Evolutionary conservation across 1,140 invertebrate genomes (phyloP), one percentile per base, ranked within the genome.

Genomic region (Cecropterus lyciades): DNA sequence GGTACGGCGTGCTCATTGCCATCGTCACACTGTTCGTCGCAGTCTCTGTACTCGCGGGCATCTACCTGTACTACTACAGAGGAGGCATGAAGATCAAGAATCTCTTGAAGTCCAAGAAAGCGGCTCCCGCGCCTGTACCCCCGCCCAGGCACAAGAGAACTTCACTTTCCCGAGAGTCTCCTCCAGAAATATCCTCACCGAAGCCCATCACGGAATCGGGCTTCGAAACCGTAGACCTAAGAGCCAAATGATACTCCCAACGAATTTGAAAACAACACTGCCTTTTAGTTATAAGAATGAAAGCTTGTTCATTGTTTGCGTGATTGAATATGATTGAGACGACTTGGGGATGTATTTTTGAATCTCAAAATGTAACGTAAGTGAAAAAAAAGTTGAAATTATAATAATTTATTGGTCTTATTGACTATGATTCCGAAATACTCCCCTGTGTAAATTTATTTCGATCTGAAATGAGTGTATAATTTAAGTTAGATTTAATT

Each of bases 21-120:
- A 64, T 85, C 11, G 65, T 88, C 45, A 82, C 85, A 13, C 73
- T 92, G 46, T 82, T 89, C 73, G 66, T 88, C 45, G 83, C 87
- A 1, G 52, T 93, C 45, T 78, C 76, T 3, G 70, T 83, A 14
- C 74, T 92, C 20, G 81, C 88, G 5, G 84, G 80, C 7, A 73
- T 92, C 24, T 93, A 93, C 79, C 75, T 92, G 72, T 92, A 92
- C 72, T 92, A 92, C 62, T 93, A 93, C 73, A 83, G 88, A 72
- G 90, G 92, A 27, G 91, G 89, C 17, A 85, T 91, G 78, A 84
- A 78, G 33, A 92, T 93, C 64, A 93, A 93, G 82, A 87, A 69
- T 52, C 66, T 93, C 4, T 57, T 92, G 7, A 90, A 85, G 69
- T 84, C 80, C 0, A 85, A 87, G 46, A 70, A 79, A 0, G 70